phyloP scores from a whole-genome alignment of 1,140 invertebrate species.

The Pseudoatta argentina region DNA sequence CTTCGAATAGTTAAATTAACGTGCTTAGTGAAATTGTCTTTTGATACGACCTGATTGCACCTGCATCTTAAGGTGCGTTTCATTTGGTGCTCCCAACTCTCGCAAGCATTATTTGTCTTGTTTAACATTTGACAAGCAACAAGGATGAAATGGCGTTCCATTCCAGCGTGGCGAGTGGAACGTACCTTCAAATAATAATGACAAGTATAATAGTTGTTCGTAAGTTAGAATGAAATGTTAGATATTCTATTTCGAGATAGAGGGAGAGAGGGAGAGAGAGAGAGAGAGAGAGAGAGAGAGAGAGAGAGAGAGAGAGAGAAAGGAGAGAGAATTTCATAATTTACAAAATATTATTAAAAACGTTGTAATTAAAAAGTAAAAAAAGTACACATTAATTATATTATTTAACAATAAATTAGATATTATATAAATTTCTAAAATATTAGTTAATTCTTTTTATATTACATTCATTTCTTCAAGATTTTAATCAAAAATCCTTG shows the following conservation, averaged over 20 bases:
- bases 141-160: too few species aligned
- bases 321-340: not conserved
- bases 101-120: too few species aligned
- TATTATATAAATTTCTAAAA: constrained; percentile 1
- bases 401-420: not conserved
- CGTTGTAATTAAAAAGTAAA: not conserved
- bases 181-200: constrained; percentile 33
- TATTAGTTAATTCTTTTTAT: not conserved
- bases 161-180: too few species aligned
- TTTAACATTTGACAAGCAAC: too few species aligned
- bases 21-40: constrained; percentile 37
- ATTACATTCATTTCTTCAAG: not conserved
- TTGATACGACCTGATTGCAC: constrained; percentile 37
- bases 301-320: not conserved
- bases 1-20: constrained; percentile 43
- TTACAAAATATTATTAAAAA: not conserved
- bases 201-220: not conserved
- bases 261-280: not conserved
- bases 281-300: not conserved
- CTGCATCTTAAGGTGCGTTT: not conserved
- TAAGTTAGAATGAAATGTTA: not conserved
- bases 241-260: not conserved
- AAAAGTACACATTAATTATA: not conserved
- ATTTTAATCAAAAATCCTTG: not conserved
- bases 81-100: too few species aligned